These are phyloP conservation scores for Axinella damicornis DNA, from an alignment of 37 sponge, comb jelly and placozoan species.

Conservation along the genomic window DNA sequence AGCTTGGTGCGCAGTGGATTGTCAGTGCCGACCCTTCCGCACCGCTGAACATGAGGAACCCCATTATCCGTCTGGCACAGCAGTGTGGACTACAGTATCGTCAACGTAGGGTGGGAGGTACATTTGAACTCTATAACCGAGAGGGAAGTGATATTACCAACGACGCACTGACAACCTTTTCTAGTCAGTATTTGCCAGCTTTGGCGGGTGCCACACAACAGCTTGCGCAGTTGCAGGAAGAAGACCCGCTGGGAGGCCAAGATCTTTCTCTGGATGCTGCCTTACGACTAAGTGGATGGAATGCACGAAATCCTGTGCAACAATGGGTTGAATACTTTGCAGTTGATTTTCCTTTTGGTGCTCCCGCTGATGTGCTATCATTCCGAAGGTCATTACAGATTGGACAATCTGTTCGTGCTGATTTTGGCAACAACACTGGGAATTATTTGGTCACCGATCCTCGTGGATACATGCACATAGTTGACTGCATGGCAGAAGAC, in stretches of 20 bases:
- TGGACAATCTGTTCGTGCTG: neutral
- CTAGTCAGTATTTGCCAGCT: no score
- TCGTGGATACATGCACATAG: slow-evolving; percentile 29
- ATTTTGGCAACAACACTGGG: slow-evolving; percentile 24
- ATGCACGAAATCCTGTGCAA: slow-evolving; percentile 8
- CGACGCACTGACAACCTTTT: no score
- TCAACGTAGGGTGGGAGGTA: no score
- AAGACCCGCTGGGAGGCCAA: no score
- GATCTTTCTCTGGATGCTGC: slow-evolving; percentile 44
- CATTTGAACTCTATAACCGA: no score
- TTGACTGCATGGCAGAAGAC: slow-evolving; percentile 42
- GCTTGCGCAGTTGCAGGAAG: no score
- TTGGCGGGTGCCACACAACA: no score
- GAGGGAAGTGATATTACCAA: no score
- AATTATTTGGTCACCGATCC: slow-evolving; percentile 60
- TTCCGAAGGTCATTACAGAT: neutral
- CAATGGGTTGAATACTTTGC: slow-evolving; percentile 41
- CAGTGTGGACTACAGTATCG: no score
- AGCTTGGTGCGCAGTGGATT: slow-evolving; percentile 68
- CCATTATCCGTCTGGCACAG: no score
- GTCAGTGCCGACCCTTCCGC: slow-evolving; percentile 38
- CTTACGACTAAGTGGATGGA: slow-evolving; percentile 29
- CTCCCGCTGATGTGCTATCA: slow-evolving; percentile 19
- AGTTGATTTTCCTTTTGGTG: slow-evolving; percentile 27
- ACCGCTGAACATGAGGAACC: no score